These are phyloP conservation scores for Arctia plantaginis DNA, from an alignment of 2,888 invertebrate genomes.

Conservation along the genomic window DNA sequence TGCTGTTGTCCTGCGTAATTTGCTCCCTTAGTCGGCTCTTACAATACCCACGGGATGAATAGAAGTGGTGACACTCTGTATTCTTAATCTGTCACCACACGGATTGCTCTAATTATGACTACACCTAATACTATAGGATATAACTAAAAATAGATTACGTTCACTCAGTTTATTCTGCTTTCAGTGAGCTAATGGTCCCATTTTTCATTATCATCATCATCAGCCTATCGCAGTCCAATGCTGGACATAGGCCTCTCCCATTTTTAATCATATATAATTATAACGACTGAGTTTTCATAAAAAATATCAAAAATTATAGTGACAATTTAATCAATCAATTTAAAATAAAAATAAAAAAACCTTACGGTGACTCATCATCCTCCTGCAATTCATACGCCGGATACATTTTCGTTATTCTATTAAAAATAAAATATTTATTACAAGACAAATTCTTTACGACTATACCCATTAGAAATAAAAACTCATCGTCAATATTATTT, in stretches of 20 bases:
- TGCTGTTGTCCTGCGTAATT: too few species aligned
- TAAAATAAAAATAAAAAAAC: background rate
- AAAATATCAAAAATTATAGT: background rate
- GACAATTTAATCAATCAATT: background rate
- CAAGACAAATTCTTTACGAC: background rate
- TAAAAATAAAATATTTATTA: background rate
- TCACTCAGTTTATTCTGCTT: background rate
- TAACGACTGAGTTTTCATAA: background rate
- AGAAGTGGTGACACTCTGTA: too few species aligned
- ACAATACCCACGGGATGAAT: too few species aligned
- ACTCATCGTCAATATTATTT: background rate
- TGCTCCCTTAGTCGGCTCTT: too few species aligned
- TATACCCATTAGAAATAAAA: background rate
- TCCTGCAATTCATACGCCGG: conserved; percentile 5
- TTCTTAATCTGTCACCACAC: too few species aligned
- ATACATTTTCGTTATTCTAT: conserved; percentile 9
- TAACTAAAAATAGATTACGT: background rate
- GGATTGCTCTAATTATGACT: too few species aligned
- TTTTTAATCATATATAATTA: background rate
- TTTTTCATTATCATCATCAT: too few species aligned
- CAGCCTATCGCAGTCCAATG: too few species aligned
- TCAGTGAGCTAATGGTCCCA: background rate
- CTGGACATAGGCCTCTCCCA: too few species aligned
- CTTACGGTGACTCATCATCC: background rate
- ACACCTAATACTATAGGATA: too few species aligned